Percentiles rank a stretch among this genome's conserved stretches.
Conservation (phyloP, 1,140 invertebrate genomes). For the Hyles euphorbiae region DNA sequence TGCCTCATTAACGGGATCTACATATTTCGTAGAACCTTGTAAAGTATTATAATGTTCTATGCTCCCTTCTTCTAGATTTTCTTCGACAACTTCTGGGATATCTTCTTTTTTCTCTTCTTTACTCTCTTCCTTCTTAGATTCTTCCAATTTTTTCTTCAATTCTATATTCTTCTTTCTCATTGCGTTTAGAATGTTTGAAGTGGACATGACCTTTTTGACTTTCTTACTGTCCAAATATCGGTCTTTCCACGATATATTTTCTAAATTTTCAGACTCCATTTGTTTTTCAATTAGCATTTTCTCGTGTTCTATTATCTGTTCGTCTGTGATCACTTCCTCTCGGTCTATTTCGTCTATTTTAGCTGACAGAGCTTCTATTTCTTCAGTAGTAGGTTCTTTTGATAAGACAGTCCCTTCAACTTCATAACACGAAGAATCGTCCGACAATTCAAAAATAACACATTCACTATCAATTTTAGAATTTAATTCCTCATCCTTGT, state of each 20-base stretch:
- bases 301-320: constrained; percentile 36
- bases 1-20: constrained; percentile 48
- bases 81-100: not conserved
- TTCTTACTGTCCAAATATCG: constrained; percentile 72
- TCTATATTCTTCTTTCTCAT: constrained; percentile 77
- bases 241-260: constrained; percentile 68
- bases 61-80: constrained; percentile 28
- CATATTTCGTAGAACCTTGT: constrained; percentile 60
- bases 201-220: constrained; percentile 75
- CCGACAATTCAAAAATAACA: constrained; percentile 60
- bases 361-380: constrained; percentile 62
- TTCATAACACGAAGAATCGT: constrained; percentile 66
- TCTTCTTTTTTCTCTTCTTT: constrained; percentile 14
- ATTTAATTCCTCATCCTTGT: too few species aligned
- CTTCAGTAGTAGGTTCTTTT: constrained; percentile 59
- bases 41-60: constrained; percentile 69
- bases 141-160: constrained; percentile 68
- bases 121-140: constrained; percentile 36
- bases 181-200: constrained; percentile 75
- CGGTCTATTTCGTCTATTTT: constrained; percentile 68
- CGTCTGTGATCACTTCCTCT: constrained; percentile 37
- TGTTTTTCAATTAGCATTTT: constrained; percentile 10
- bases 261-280: constrained; percentile 23
- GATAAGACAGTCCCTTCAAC: constrained; percentile 58
- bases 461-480: constrained; percentile 12